Base-by-base conservation (phyloP, 53 echinoderm and acorn worm species). In the Astropecten irregularis region DNA sequence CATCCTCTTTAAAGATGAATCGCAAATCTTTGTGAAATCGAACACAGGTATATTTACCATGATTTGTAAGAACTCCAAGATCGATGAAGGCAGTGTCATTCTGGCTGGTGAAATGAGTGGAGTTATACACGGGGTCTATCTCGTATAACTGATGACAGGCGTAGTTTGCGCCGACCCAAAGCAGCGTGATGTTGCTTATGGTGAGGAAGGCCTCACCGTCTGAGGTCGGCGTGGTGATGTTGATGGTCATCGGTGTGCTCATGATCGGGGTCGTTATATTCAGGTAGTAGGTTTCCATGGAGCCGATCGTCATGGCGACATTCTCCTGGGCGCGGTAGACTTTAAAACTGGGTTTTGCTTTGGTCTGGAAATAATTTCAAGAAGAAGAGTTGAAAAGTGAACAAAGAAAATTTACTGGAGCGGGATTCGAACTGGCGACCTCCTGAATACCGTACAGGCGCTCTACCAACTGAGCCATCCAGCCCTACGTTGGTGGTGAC, bases 61-160 rank as follows among this genome's bases (percentile, higher is more conserved):
- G 90, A 50, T 95, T 95, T 11, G 76, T 93, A 9, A 95, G 84
- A 7, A 95, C 77, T 20, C 95, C 95, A n/a, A 95, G 85, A 40
- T 93, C 89, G 40, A 95, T 66, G 37, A 91, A 46, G 4, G 86
- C 95, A 1, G 93, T 66, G 34, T 87, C 85, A 46, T 95, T 93
- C 63, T 95, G 95, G 51, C 93, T 93, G 13, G 93, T 91, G 8
- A 71, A 65, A 40, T 71, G 40, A 28, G 61, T 74, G 11, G 95
- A 95, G 28, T 84, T 83, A 15, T 77, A 91, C 3, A 66, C 60
- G 20, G 93, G 91, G 18, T 93, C 87, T 33, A 93, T 77, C 14
- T 95, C 84, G 26, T 85, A 91, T n/a, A 88, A 82, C 40, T 88
- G 89, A 69, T 74, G 73, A 52, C 95, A 95, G 14, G 91, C 91